Evolutionary conservation across 2,888 invertebrate species (phyloP).

Genomic region (Trimorus sp.): DNA sequence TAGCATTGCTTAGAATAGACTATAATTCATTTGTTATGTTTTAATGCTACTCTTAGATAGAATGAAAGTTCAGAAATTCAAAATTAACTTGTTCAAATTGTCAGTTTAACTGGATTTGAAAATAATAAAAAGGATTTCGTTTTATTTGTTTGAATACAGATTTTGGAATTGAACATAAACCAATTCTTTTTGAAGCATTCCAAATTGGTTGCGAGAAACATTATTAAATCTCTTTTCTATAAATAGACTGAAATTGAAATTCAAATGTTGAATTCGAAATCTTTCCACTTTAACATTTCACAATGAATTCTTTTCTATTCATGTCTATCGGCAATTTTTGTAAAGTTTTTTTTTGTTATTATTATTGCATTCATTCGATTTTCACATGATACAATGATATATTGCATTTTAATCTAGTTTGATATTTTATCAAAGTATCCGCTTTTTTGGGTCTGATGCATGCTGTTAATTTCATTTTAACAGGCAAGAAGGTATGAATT

Average conservation of each 20-base stretch:
- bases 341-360: not conserved
- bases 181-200: not conserved
- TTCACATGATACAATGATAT: not conserved
- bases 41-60: not conserved
- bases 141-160: not conserved
- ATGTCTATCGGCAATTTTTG: not conserved
- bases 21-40: not conserved
- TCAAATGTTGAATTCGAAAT: constrained; percentile 1
- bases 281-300: not conserved
- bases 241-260: constrained; percentile 1
- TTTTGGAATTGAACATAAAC: constrained; percentile 1
- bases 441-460: constrained; percentile 1
- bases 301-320: constrained; percentile 4
- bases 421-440: constrained; percentile 4
- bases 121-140: not conserved
- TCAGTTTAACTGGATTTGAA: constrained; percentile 2
- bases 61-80: not conserved
- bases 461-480: constrained; percentile 9
- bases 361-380: constrained; percentile 4
- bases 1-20: constrained; percentile 1
- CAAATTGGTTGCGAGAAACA: constrained; percentile 1
- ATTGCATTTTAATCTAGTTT: constrained; percentile 1
- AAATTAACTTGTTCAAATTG: not conserved
- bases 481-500: constrained; percentile 26
- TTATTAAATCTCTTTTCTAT: not conserved